Base-by-base conservation (phyloP, 2,888 invertebrate genomes). In the Melieria omissa region DNA sequence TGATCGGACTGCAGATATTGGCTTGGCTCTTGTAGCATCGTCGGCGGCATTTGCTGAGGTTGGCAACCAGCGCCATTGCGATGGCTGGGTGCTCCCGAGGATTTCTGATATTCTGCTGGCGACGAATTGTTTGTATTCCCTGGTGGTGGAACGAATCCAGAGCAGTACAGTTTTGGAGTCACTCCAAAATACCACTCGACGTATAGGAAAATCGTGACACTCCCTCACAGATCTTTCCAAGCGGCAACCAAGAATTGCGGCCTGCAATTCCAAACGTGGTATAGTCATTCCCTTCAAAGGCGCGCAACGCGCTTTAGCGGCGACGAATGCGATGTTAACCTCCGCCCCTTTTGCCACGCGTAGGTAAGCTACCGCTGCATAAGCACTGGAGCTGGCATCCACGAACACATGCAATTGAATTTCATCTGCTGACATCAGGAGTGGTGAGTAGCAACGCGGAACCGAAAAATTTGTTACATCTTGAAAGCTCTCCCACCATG, bases 1-100 rank as follows among this genome's bases (percentile, higher is more conserved):
- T 29, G 58, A 58, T 12, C 12, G 41, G 41, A 42, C 10, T 4
- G 14, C 12, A 14, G 10, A 16, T 5, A 46, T 46, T 4, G 6
- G 46, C 14, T 46, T 6, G 45, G 14, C 49, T 68, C 74, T 70
- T 46, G 76, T 77, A 6, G 77, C 73, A 41, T 73, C 75, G 71
- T 80, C 79, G 12, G 79, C 77, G 8, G 75, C 69, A 71, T 79
- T 80, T n/a, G 72, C 8, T 47, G 76, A 76, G 0, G 78, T 75
- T n/a, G 78, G 75, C n/a, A 80, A 67, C 77, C 78, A 80, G 14
- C 72, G 71, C 77, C 80, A 80, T 55, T 79, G 71, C 42, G 70
- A 70, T 49, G 74, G 55, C 10, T 64, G 16, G 41, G 72, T 73
- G 41, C 65, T 63, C 14, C 74, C 74, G 45, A 71, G 70, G 54